Evolutionary conservation across 2,888 invertebrate species (phyloP), one percentile per base, ranked within the genome.

Genomic region (Dasysyrphus tricinctus): DNA sequence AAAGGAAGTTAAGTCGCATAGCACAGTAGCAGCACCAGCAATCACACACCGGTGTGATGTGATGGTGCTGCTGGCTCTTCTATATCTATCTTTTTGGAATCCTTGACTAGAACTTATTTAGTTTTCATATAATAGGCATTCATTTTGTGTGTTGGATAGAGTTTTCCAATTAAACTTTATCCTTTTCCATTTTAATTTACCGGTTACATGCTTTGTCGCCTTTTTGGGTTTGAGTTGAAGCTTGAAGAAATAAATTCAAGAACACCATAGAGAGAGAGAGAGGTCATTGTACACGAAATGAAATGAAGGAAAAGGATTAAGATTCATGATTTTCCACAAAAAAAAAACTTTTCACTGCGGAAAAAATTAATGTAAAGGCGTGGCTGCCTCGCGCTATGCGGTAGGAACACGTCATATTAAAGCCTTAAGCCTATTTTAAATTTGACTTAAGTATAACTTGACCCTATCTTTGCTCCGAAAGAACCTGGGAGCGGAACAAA

Each of bases 121-220:
- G 82, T 86, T 86, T 86, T 86, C 82, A 86, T 86, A 86, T 86
- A 86, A 86, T 86, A 86, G 86, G 86, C 86, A 86, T 86, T 86
- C 86, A 86, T 88, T 84, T 88, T 77, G 84, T 80, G 74, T 85
- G 88, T 84, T 79, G 88, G 81, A 79, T 81, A 65, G 88, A 92
- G 91, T 92, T 92, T 92, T 92, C 92, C 92, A 92, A 92, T 92
- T 92, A 92, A 92, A 92, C 92, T 92, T 92, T 92, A 92, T 92
- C 92, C 91, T 92, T 91, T 91, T 91, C 90, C 90, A 90, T 86
- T 61, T 91, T 91, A 92, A 92, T 91, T 92, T 92, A 91, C 91
- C 90, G 91, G 91, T 91, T 92, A 91, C 91, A 92, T 92, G 92
- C 90, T 91, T 92, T 91, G 92, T 91, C 92, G 92, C 92, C 90